A percentile compares a stretch with the other conserved stretches of the same genome.
Conservation (phyloP, 1,140 invertebrate species). For the Lycorma delicatula region DNA sequence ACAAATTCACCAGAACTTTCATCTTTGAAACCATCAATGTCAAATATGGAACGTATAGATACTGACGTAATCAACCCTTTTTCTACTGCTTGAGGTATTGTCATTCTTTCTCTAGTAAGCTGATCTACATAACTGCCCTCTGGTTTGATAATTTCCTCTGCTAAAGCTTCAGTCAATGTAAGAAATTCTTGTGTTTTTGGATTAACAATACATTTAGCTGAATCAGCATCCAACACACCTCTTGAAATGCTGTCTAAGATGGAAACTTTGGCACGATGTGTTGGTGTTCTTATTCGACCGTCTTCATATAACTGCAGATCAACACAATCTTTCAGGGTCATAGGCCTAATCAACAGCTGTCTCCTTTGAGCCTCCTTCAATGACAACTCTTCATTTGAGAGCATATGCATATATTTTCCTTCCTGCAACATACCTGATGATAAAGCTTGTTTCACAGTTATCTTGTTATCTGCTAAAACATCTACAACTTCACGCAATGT, state of each 20-base stretch:
- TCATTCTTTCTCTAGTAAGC: conserved; percentile 56
- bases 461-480: conserved; percentile 61
- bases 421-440: conserved; percentile 64
- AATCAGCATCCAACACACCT: conserved; percentile 78
- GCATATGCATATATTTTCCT: conserved; percentile 66
- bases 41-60: conserved; percentile 78
- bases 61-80: conserved; percentile 82
- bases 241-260: conserved; percentile 73
- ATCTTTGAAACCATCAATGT: conserved; percentile 86
- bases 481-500: conserved; percentile 72
- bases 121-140: conserved; percentile 64
- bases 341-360: conserved; percentile 74
- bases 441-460: conserved; percentile 74
- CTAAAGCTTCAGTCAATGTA: conserved; percentile 75
- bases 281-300: conserved; percentile 69
- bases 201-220: conserved; percentile 72
- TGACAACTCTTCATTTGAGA: conserved; percentile 62
- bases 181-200: conserved; percentile 67
- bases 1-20: conserved; percentile 67
- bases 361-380: conserved; percentile 70
- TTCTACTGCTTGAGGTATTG: conserved; percentile 68
- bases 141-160: conserved; percentile 63
- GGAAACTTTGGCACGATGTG: conserved; percentile 61
- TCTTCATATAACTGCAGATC: conserved; percentile 71
- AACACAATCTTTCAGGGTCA: conserved; percentile 79